A percentile compares a stretch with the other conserved stretches of the same genome.
Evolutionary conservation across 2,113 vertebrate species (phyloP).

Genomic region (Clarias macrocephalus): DNA sequence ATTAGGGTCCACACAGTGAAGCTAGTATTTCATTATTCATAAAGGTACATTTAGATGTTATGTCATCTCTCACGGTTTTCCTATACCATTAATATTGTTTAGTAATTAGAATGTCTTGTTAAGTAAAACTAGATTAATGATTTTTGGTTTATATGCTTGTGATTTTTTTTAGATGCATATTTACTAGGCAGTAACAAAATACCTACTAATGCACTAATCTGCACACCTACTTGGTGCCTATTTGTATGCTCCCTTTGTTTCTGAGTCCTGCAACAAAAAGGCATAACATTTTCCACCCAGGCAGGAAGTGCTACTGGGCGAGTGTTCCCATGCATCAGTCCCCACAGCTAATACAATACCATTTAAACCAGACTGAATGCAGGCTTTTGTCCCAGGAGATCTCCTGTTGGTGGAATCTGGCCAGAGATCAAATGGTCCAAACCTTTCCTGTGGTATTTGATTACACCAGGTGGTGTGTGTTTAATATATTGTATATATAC

Average conservation of each 20-base stretch:
- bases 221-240: background rate
- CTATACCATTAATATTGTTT: background rate
- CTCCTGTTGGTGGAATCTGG: conserved; percentile 8
- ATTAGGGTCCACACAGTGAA: background rate
- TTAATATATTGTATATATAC: too few species aligned
- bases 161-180: background rate
- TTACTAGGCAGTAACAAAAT: background rate
- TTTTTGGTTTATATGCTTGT: background rate
- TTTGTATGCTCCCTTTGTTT: conserved; percentile 28
- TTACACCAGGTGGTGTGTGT: background rate
- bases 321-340: conserved; percentile 29
- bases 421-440: conserved; percentile 18
- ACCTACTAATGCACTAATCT: background rate
- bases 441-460: background rate
- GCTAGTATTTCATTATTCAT: background rate
- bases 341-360: conserved; percentile 10
- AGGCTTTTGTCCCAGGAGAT: conserved; percentile 25
- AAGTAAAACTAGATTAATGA: background rate
- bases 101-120: background rate
- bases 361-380: conserved; percentile 29
- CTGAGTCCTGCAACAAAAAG: background rate
- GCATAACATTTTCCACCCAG: conserved; percentile 12
- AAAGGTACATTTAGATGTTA: background rate
- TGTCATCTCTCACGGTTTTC: background rate
- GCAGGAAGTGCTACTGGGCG: conserved; percentile 34